Evolutionary conservation across 1,140 invertebrate genomes (phyloP), one percentile per base, ranked within the genome.

Genomic region (Drosophila orosa): DNA sequence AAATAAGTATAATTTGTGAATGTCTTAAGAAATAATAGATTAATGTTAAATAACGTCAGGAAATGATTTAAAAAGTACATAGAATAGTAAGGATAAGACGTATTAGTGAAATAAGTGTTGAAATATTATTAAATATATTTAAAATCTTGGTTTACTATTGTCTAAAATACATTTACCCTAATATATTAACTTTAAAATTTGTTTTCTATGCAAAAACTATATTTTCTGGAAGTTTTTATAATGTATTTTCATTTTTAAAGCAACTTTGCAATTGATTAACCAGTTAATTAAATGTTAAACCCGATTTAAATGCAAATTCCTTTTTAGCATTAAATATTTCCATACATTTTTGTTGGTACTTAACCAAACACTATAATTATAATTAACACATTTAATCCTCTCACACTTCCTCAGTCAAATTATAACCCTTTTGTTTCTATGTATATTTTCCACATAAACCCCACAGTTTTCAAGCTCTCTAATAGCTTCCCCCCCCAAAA

Each of bases 401-500:
- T 7, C 57, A 39, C 50, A 57, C 31, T 17, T n/a, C 24, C 12
- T 5, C 5, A 12, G 5, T n/a, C 47, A 56, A 31, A 31, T 31
- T 58, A 62, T 24, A 29, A 12, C 3, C 3, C 2, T 19, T 33
- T 5, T 15, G 3, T 59, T 33, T 22, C 0, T 8, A 3, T 33
- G 7, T 22, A 2, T 9, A 33, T 9, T 31, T 33, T 33, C 1
- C 0, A 7, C 3, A 63, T n/a, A 42, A 25, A 25, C 4, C 15
- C 15, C 19, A 22, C 24, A 40, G 19, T 39, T 33, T 13, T 13
- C 5, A 17, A 37, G 24, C n/a, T 17, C 10, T 24, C 9, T 29
- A 58, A 57, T 62, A 39, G 17, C 35, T 15, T 29, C 8, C 17
- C 15, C 7, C 17, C 59, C 8, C 7, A 22, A 33, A 33, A 63